Evolutionary conservation across 2,797 vertebrate species (phyloP), one percentile per base, ranked within the genome.

Genomic region (Clamator glandarius): DNA sequence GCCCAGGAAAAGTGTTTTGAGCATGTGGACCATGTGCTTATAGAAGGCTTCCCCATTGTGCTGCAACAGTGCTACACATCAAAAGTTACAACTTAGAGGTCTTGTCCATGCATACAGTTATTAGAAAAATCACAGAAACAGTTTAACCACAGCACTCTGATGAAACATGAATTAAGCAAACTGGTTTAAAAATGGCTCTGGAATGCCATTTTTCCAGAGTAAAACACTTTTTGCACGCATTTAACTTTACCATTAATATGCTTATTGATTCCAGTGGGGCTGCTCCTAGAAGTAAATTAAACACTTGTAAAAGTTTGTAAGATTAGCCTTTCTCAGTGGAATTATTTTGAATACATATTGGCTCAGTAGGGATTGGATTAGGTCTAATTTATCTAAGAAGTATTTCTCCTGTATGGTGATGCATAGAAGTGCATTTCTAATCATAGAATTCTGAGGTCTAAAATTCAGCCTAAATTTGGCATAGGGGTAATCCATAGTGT

Each of bases 151-250:
- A 89, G 67, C 20, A n/a, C 21, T 68, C 2, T 4, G 39, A 87
- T 84, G 82, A 95, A 95, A 70, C 24, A 64, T 11, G 68, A 89
- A 87, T 87, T 77, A 92, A 91, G 51, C 19, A 92, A 93, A 89
- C 89, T 25, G 6, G 46, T 87, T 92, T 89, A 58, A 81, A 87
- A 91, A 75, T 57, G 64, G 36, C 64, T 83, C 83, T 63, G 66
- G 78, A 92, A 93, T 84, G 72, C 11, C 12, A 14, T 87, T 95
- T 96, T 95, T 87, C 72, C 13, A 0, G 29, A 75, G 41, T 36
- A 87, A 89, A 64, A 64, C 18, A 48, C 21, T 87, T 87, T 63
- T 74, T 83, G 62, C 54, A 68, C 91, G 58, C 28, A 63, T 94
- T 94, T 80, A 75, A 68, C 75, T 89, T 91, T 69, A 48, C 31